phyloP scores from a whole-genome alignment of 1,140 invertebrate genomes.

The Venustaconcha ellipsiformis region DNA sequence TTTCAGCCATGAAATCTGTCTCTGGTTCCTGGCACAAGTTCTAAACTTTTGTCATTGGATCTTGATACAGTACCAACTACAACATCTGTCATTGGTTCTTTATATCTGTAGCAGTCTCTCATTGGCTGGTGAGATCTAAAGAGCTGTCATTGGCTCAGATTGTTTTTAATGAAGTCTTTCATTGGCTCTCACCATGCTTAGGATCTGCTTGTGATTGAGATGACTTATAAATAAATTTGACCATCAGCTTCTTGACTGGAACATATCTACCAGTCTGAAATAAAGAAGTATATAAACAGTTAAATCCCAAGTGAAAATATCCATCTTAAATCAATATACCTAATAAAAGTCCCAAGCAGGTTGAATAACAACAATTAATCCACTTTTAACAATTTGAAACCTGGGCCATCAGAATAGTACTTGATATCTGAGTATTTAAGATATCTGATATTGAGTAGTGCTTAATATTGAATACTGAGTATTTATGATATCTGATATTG shows the following conservation, averaged over 20 bases:
- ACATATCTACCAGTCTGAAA: conserved; percentile 28
- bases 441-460: background rate
- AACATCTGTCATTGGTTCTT: no score
- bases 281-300: background rate
- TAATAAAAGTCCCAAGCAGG: background rate
- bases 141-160: no score
- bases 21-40: no score
- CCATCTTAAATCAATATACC: background rate
- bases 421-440: background rate
- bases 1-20: no score
- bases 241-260: conserved; percentile 15
- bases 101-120: no score
- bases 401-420: background rate
- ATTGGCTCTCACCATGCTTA: no score
- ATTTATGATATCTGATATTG: background rate
- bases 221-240: background rate
- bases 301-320: background rate
- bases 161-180: no score
- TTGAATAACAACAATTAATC: background rate
- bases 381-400: background rate
- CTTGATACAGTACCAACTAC: no score
- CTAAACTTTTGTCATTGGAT: no score
- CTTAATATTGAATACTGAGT: background rate
- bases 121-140: no score
- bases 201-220: no score